phyloP scores from a whole-genome alignment of 2,888 invertebrate species.

The Stenurella melanura region DNA sequence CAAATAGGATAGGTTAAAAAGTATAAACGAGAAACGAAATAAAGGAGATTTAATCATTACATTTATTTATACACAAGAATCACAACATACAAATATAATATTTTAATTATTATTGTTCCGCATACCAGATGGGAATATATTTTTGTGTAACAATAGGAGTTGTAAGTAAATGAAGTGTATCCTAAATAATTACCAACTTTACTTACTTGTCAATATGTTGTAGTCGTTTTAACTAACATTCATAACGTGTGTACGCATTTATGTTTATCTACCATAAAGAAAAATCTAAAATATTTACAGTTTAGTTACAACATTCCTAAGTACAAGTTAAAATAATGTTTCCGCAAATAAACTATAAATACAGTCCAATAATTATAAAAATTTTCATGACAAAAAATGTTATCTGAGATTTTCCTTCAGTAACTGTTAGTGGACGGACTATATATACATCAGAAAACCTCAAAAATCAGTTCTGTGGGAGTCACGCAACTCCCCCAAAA shows the following conservation, averaged over 20 bases:
- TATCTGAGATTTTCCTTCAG: too few relatives aligned
- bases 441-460: too few relatives aligned
- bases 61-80: constrained; percentile 69
- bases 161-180: constrained; percentile 50
- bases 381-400: too few relatives aligned
- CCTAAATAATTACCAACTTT: constrained; percentile 50
- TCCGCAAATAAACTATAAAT: neutral
- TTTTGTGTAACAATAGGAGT: constrained; percentile 66
- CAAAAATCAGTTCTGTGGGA: too few relatives aligned
- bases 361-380: too few relatives aligned
- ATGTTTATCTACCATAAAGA: neutral
- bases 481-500: too few relatives aligned
- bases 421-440: too few relatives aligned
- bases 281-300: constrained; percentile 8
- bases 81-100: constrained; percentile 72
- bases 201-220: constrained; percentile 50
- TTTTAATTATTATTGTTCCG: constrained; percentile 70
- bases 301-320: constrained; percentile 23
- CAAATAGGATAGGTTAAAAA: neutral
- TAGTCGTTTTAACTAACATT: neutral
- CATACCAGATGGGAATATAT: constrained; percentile 73
- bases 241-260: neutral
- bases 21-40: constrained; percentile 12
- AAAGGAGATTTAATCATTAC: constrained; percentile 40
- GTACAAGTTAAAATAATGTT: constrained; percentile 15